phyloP scores from a whole-genome alignment of 2,113 vertebrate genomes.

The Helogale parvula region DNA sequence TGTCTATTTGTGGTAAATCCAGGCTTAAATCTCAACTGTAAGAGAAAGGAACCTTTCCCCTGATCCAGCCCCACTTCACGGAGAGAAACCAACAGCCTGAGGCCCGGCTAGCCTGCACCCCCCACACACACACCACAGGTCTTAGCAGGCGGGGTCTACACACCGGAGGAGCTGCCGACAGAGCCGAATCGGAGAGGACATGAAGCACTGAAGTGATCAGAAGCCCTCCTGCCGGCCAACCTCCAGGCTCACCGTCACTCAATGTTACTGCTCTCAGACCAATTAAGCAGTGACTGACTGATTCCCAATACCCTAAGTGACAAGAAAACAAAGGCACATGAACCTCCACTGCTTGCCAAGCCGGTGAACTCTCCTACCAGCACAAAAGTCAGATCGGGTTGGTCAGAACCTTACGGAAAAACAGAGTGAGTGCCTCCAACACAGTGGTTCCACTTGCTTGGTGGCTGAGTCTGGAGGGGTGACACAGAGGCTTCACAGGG shows the following conservation, averaged over 20 bases:
- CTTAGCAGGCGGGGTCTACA: not conserved
- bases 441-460: not conserved
- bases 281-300: not conserved
- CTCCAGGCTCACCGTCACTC: not conserved
- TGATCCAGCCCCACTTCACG: not conserved
- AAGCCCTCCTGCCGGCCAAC: too few species aligned
- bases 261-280: not conserved
- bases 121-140: too few species aligned
- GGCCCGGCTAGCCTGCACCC: not conserved
- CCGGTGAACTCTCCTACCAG: not conserved
- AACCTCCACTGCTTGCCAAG: not conserved
- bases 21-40: not conserved
- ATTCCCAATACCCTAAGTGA: not conserved
- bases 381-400: not conserved
- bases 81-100: rapidly evolving
- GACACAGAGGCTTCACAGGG: slow-evolving; percentile 13
- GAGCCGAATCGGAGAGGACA: not conserved
- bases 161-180: not conserved
- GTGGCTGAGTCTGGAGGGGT: slow-evolving; percentile 44
- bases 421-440: not conserved
- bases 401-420: not conserved
- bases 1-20: not conserved
- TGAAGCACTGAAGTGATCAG: not conserved
- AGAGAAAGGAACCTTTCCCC: not conserved
- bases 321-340: not conserved